These are phyloP conservation scores for Globodera ellingtonae DNA, from an alignment of 1,140 invertebrate species.

Conservation along the genomic window DNA sequence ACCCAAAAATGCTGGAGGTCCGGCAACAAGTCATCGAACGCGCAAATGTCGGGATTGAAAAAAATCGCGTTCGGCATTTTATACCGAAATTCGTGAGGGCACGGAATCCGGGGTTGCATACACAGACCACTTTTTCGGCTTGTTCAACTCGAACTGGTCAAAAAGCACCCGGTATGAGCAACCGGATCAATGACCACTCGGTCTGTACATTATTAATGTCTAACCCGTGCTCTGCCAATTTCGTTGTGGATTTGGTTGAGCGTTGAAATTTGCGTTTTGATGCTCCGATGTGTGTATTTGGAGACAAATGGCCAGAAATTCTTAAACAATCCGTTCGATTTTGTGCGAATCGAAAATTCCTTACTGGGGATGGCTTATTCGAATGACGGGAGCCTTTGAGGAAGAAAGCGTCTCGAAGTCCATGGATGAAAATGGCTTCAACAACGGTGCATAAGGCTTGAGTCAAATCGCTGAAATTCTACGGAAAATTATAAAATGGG, in stretches of 20 bases:
- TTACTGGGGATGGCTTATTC: conserved; percentile 62
- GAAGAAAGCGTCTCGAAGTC: conserved; percentile 63
- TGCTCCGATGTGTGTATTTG: conserved; percentile 60
- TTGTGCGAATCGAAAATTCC: conserved; percentile 28
- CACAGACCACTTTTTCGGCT: no score
- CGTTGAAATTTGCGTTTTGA: conserved; percentile 54
- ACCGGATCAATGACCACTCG: no score
- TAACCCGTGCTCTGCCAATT: conserved; percentile 54
- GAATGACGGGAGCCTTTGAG: conserved; percentile 58
- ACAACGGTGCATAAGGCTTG: conserved; percentile 48
- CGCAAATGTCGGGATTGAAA: no score
- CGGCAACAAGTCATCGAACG: no score
- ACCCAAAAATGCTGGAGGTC: no score
- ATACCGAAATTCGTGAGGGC: no score
- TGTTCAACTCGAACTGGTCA: no score
- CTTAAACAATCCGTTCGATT: conserved; percentile 33
- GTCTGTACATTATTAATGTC: no score
- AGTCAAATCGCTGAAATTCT: conserved; percentile 42
- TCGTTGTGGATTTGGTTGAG: conserved; percentile 60
- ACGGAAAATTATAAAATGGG: conserved; percentile 7
- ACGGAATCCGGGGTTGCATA: no score
- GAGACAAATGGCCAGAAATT: conserved; percentile 65
- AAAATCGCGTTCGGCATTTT: no score
- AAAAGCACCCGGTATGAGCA: no score
- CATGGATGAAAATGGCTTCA: conserved; percentile 38